Conservation (phyloP, 2,888 invertebrate genomes). For the Drosophila dives region DNA sequence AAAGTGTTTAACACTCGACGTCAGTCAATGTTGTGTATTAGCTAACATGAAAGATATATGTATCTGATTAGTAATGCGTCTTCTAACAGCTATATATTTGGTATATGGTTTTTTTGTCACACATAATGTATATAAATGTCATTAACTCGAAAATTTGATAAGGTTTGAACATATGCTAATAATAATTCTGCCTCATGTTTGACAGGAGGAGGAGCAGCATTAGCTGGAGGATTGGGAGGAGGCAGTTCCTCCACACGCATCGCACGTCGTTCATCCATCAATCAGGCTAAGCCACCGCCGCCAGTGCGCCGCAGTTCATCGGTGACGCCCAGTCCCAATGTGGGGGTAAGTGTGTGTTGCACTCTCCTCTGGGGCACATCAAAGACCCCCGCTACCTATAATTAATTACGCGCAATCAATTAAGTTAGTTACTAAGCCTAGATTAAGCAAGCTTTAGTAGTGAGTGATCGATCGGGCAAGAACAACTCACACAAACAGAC, state of each 20-base stretch:
- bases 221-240: conserved; percentile 40
- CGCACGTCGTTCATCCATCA: conserved; percentile 84
- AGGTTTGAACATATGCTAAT: conserved; percentile 11
- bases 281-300: conserved; percentile 90
- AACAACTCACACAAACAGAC: conserved; percentile 15
- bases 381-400: neutral
- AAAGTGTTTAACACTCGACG: conserved; percentile 14
- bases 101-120: conserved; percentile 54
- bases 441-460: conserved; percentile 10
- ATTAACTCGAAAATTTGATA: conserved; percentile 38
- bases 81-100: conserved; percentile 40
- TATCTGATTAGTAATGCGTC: conserved; percentile 16
- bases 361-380: neutral
- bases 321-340: conserved; percentile 84
- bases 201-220: conserved; percentile 59
- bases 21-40: conserved; percentile 40
- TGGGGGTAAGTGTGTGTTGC: conserved; percentile 82
- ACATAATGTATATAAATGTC: conserved; percentile 61
- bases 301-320: conserved; percentile 93
- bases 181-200: conserved; percentile 26
- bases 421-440: conserved; percentile 56
- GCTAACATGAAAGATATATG: conserved; percentile 14
- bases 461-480: conserved; percentile 20
- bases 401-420: conserved; percentile 20
- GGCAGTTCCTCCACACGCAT: conserved; percentile 79